Conservation (phyloP, 1,140 invertebrate genomes). For the Drosophila ercepeae region DNA sequence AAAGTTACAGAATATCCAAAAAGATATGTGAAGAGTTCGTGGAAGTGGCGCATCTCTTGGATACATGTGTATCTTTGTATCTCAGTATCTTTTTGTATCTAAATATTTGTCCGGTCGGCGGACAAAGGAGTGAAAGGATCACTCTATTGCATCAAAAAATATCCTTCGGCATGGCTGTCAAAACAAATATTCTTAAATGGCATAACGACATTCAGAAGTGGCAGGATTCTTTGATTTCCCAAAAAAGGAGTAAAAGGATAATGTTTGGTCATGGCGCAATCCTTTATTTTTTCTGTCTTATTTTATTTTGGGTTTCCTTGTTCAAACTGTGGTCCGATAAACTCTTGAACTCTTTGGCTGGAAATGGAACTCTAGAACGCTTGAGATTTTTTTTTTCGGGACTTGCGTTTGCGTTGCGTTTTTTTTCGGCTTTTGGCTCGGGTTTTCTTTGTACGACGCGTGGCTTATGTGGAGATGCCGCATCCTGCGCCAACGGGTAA, state of each 20-base stretch:
- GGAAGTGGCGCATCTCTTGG: conserved; percentile 41
- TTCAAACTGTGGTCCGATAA: conserved; percentile 42
- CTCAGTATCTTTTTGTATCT: conserved; percentile 25
- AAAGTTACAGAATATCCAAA: not conserved
- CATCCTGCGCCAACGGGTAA: conserved; percentile 82
- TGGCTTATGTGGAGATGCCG: conserved; percentile 70
- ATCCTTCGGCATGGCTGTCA: conserved; percentile 48
- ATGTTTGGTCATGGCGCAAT: conserved; percentile 71
- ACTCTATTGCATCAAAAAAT: conserved; percentile 12
- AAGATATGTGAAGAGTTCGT: conserved; percentile 27
- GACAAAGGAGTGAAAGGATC: conserved; percentile 49
- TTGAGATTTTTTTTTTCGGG: not conserved
- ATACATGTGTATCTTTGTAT: conserved; percentile 21
- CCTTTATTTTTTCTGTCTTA: conserved; percentile 58
- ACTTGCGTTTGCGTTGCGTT: not conserved
- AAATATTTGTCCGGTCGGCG: conserved; percentile 52
- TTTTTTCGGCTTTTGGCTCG: conserved; percentile 7
- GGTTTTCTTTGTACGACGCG: conserved; percentile 46
- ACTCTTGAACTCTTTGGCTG: conserved; percentile 59
- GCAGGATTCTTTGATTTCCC: not conserved
- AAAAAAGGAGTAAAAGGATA: conserved; percentile 3
- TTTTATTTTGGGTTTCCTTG: not conserved
- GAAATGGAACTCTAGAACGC: not conserved
- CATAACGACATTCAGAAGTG: conserved; percentile 6
- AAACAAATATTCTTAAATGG: conserved; percentile 54